Conservation (phyloP, 2,888 invertebrate species). For the Serrognathus titanus region DNA sequence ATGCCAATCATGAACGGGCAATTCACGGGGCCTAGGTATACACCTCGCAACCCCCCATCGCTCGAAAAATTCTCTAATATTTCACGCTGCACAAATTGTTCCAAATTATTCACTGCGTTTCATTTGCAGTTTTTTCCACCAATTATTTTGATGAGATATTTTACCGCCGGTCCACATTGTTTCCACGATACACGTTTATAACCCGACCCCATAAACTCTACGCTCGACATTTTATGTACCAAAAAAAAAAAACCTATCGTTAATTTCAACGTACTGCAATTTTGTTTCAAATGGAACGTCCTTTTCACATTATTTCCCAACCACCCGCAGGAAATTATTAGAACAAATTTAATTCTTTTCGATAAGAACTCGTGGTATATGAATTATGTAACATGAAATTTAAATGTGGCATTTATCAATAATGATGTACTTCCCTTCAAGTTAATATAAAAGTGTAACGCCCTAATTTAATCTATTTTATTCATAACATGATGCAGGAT, state of each 20-base stretch:
- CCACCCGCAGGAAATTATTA: too few species aligned
- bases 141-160: constrained; percentile 43
- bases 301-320: too few species aligned
- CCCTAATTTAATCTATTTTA: constrained; percentile 34
- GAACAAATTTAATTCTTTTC: too few species aligned
- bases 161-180: constrained; percentile 23
- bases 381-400: background rate
- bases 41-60: background rate
- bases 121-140: constrained; percentile 37
- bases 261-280: constrained; percentile 7
- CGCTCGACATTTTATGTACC: constrained; percentile 1
- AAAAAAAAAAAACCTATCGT: constrained; percentile 17
- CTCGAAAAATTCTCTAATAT: constrained; percentile 36
- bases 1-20: constrained; percentile 46
- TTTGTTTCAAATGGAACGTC: constrained; percentile 6
- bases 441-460: background rate
- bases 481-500: constrained; percentile 34
- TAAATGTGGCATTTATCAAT: background rate
- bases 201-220: constrained; percentile 10
- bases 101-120: constrained; percentile 40
- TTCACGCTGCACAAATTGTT: constrained; percentile 37
- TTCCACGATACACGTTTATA: constrained; percentile 18
- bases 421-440: background rate
- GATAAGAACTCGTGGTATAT: too few species aligned
- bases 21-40: constrained; percentile 33